These are phyloP conservation scores for Drosophila incognita DNA, from an alignment of 2,888 invertebrate genomes.

Conservation along the genomic window DNA sequence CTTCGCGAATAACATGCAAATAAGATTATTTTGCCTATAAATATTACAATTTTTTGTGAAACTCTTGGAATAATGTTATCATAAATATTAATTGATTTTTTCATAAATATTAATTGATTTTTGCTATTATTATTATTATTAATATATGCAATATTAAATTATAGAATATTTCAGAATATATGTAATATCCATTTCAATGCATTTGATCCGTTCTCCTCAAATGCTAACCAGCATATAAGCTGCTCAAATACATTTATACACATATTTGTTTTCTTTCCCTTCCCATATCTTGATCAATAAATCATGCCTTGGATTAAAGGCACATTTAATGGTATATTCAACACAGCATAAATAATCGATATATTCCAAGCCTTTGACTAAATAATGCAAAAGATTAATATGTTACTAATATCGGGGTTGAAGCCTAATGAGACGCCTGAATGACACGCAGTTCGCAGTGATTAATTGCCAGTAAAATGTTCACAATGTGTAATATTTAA, in stretches of 20 bases:
- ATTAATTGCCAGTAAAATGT: conserved; percentile 42
- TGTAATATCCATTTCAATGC: too few species aligned
- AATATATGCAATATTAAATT: too few species aligned
- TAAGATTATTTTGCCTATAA: background rate
- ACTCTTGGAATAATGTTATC: background rate
- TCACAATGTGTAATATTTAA: conserved; percentile 12
- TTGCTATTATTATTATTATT: background rate
- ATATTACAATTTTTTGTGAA: background rate
- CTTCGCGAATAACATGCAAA: background rate
- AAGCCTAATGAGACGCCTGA: conserved; percentile 44
- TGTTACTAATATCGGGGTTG: conserved; percentile 22
- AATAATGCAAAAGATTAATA: conserved; percentile 60
- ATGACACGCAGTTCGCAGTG: conserved; percentile 49
- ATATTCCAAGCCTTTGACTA: conserved; percentile 32
- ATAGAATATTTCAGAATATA: background rate
- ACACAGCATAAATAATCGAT: conserved; percentile 34
- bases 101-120: background rate
- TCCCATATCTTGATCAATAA: conserved; percentile 26
- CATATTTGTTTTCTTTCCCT: conserved; percentile 4
- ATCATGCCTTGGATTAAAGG: conserved; percentile 41
- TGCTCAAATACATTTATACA: background rate
- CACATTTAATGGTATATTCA: conserved; percentile 19
- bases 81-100: background rate
- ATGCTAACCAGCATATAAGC: background rate
- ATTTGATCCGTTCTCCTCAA: background rate